These are phyloP conservation scores for Enteromius trimaculatus DNA, from an alignment of 2,797 vertebrate genomes.

Conservation along the genomic window DNA sequence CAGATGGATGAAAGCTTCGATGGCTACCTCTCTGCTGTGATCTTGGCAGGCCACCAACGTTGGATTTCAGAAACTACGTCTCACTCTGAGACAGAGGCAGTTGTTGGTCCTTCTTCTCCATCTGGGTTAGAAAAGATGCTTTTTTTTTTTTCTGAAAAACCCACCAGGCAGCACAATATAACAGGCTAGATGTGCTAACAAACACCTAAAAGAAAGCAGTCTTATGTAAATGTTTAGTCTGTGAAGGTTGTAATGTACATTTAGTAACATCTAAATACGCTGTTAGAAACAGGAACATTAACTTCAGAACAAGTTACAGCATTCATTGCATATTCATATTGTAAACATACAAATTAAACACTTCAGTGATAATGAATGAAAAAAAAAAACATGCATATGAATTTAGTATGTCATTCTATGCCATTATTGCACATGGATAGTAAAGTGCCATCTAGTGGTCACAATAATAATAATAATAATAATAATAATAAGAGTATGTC, in stretches of 20 bases:
- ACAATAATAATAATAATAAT: slow-evolving; percentile 14
- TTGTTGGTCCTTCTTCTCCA: slow-evolving; percentile 31
- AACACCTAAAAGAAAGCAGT: background rate
- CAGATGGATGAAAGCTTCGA: slow-evolving; percentile 46
- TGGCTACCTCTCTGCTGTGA: slow-evolving; percentile 25
- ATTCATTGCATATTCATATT: background rate
- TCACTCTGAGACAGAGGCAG: slow-evolving; percentile 21
- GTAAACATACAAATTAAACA: background rate
- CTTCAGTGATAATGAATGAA: background rate
- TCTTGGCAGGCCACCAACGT: slow-evolving; percentile 36
- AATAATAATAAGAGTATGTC: background rate
- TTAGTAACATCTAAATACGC: background rate
- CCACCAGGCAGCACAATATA: background rate
- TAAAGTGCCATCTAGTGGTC: slow-evolving; percentile 67
- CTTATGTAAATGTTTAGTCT: background rate
- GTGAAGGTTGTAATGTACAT: background rate
- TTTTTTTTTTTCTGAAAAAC: background rate
- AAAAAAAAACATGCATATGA: background rate
- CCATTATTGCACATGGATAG: background rate
- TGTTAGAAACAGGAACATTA: background rate
- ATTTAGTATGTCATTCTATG: background rate
- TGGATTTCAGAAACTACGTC: slow-evolving; percentile 27
- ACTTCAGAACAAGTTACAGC: too few species aligned
- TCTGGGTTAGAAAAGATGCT: slow-evolving; percentile 29
- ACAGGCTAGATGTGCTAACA: background rate